Evolutionary conservation across 2,888 invertebrate genomes (phyloP).

Genomic region (Drosophila mettleri): DNA sequence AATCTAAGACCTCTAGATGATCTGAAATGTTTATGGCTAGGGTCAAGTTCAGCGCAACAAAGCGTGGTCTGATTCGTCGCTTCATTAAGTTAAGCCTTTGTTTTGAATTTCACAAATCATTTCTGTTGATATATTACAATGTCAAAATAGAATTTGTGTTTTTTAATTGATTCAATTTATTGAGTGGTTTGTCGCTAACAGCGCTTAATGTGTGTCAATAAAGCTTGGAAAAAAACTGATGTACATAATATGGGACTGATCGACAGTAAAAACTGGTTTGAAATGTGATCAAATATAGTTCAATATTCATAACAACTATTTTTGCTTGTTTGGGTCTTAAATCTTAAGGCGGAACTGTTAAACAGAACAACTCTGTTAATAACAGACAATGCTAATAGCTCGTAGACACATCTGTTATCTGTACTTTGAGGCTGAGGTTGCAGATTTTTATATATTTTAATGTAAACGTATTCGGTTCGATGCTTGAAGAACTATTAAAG

Average conservation of each 20-base stretch:
- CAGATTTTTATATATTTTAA: neutral
- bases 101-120: neutral
- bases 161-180: constrained; percentile 12
- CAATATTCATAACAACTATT: neutral
- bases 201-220: constrained; percentile 15
- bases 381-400: neutral
- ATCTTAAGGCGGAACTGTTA: neutral
- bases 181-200: constrained; percentile 8
- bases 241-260: neutral
- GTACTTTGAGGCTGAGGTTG: neutral
- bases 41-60: constrained; percentile 44
- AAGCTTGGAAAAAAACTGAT: neutral
- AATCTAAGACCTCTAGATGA: constrained; percentile 16
- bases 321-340: neutral
- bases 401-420: neutral
- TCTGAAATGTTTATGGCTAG: constrained; percentile 21
- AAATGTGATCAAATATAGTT: neutral
- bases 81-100: neutral
- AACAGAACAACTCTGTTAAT: neutral
- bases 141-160: constrained; percentile 7
- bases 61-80: constrained; percentile 11
- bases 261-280: neutral
- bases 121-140: constrained; percentile 17
- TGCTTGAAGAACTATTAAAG: constrained; percentile 32
- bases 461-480: neutral